Evolutionary conservation across 2,113 vertebrate genomes (phyloP).

Genomic region (Noctilio leporinus): DNA sequence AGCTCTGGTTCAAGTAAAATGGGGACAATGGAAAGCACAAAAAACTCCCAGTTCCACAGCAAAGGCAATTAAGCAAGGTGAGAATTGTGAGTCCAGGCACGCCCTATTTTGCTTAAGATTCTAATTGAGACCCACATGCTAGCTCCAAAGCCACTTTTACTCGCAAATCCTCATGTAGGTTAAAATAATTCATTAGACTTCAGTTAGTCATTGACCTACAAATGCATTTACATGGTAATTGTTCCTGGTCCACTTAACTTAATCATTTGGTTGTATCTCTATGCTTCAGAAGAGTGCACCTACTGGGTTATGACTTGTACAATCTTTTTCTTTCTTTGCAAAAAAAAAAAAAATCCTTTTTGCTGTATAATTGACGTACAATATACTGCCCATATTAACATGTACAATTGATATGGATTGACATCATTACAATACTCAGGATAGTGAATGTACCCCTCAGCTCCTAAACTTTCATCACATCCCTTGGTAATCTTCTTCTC

Average conservation of each 20-base stretch:
- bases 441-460: not conserved
- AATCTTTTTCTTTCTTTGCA: slow-evolving; percentile 24
- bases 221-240: slow-evolving; percentile 72
- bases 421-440: not conserved
- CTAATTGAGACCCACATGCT: slow-evolving; percentile 61
- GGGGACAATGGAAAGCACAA: slow-evolving; percentile 9
- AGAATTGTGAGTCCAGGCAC: slow-evolving; percentile 38
- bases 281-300: slow-evolving; percentile 63
- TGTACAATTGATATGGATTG: not conserved
- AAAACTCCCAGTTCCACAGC: not conserved
- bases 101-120: slow-evolving; percentile 65
- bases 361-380: not conserved
- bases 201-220: slow-evolving; percentile 73
- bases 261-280: slow-evolving; percentile 65
- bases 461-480: not conserved
- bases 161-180: slow-evolving; percentile 62
- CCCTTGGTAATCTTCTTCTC: not conserved
- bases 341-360: not conserved
- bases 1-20: slow-evolving; percentile 38
- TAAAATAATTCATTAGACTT: slow-evolving; percentile 74
- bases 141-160: slow-evolving; percentile 39
- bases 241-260: slow-evolving; percentile 73
- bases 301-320: slow-evolving; percentile 65
- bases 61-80: slow-evolving; percentile 47
- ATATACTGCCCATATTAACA: not conserved